Percentiles rank a stretch among this genome's conserved stretches.
phyloP scores from a whole-genome alignment of 2,113 vertebrate species.

The Phrynocephalus versicolor region DNA sequence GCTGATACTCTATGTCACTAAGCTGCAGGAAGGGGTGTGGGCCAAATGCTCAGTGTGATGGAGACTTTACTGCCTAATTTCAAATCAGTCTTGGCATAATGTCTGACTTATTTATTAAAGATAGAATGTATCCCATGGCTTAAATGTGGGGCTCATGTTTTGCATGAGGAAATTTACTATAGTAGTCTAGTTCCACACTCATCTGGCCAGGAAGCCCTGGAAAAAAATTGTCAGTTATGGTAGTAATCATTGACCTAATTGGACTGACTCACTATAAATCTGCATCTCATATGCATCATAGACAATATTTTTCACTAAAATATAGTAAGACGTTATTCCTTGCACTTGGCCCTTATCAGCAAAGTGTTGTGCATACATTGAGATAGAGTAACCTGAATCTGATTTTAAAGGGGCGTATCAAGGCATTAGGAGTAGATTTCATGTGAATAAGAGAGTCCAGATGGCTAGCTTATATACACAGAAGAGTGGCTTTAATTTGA shows the following conservation, averaged over 20 bases:
- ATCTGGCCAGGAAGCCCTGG: too few species aligned
- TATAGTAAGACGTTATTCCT: background rate
- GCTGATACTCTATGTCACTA: too few species aligned
- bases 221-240: too few species aligned
- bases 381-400: constrained; percentile 37
- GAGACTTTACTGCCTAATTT: background rate
- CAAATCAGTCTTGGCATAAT: background rate
- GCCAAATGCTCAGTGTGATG: too few species aligned
- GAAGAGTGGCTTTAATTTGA: constrained; percentile 39
- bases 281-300: background rate
- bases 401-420: constrained; percentile 32
- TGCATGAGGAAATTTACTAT: too few species aligned
- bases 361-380: background rate
- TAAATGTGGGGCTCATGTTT: too few species aligned
- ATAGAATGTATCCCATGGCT: too few species aligned
- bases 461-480: background rate
- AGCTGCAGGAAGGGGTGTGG: too few species aligned
- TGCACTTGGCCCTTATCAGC: background rate
- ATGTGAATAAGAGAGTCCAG: constrained; percentile 36
- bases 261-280: too few species aligned
- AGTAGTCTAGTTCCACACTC: too few species aligned
- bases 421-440: constrained; percentile 52
- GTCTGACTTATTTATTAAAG: background rate
- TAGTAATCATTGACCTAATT: too few species aligned
- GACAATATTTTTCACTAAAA: constrained; percentile 1